phyloP scores from a whole-genome alignment of 1,140 invertebrate genomes.

The Galleria mellonella region DNA sequence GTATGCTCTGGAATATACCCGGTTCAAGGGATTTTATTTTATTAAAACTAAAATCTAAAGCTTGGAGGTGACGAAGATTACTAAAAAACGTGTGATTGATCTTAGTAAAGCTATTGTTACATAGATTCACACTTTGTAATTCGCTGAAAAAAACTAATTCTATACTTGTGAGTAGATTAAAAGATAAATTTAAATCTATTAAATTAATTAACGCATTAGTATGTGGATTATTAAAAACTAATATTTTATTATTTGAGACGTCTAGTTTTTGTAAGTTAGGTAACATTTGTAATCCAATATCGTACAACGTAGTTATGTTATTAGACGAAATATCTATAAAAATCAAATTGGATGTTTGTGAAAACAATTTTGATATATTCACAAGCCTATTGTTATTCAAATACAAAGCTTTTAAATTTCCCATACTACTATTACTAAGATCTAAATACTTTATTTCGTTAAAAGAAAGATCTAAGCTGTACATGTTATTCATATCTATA shows the following conservation, averaged over 20 bases:
- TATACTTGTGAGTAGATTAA: conserved; percentile 32
- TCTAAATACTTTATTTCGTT: conserved; percentile 30
- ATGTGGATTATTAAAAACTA: conserved; percentile 36
- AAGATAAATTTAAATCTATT: conserved; percentile 28
- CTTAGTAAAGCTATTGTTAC: conserved; percentile 29
- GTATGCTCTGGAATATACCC: conserved; percentile 45
- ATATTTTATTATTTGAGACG: conserved; percentile 37
- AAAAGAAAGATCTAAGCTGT: conserved; percentile 46
- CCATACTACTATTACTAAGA: conserved; percentile 19
- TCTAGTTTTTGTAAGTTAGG: conserved; percentile 29
- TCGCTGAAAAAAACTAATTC: conserved; percentile 38
- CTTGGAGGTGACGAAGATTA: conserved; percentile 30
- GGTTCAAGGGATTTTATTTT: conserved; percentile 34
- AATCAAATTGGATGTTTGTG: conserved; percentile 18
- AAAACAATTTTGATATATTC: conserved; percentile 23
- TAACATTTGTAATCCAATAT: conserved; percentile 14
- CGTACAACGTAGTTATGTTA: conserved; percentile 23
- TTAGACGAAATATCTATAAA: conserved; percentile 47
- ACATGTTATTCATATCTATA: conserved; percentile 35
- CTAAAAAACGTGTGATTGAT: conserved; percentile 31
- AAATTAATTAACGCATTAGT: conserved; percentile 33
- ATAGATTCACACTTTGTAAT: conserved; percentile 36
- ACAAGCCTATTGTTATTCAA: conserved; percentile 42
- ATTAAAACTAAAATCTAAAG: conserved; percentile 42
- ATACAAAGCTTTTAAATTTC: conserved; percentile 35